These are phyloP conservation scores for Acanthurus leucopareius DNA, from an alignment of 2,797 vertebrate genomes.

Conservation along the genomic window DNA sequence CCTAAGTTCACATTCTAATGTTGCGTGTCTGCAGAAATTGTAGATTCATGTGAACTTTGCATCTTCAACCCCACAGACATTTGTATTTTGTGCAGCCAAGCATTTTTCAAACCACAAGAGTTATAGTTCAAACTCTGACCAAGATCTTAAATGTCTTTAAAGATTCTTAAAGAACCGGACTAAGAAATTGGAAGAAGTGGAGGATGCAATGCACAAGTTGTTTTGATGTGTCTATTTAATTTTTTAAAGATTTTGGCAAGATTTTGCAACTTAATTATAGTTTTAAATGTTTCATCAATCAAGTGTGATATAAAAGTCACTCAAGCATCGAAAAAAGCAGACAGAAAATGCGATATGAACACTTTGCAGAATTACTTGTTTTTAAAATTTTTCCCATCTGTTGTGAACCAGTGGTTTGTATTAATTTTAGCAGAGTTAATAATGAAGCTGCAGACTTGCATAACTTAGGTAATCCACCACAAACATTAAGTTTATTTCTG, in stretches of 20 bases:
- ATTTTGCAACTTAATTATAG: slow-evolving; percentile 1
- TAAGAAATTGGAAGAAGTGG: neutral
- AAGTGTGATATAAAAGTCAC: slow-evolving; percentile 19
- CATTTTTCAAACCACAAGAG: slow-evolving; percentile 12
- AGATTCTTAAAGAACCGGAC: neutral
- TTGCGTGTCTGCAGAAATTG: neutral
- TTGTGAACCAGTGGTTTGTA: slow-evolving; percentile 9
- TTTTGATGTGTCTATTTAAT: neutral
- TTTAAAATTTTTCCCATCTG: neutral
- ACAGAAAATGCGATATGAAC: slow-evolving; percentile 1
- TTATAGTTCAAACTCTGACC: slow-evolving; percentile 4
- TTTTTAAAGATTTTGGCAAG: neutral
- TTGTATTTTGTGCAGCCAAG: slow-evolving; percentile 48
- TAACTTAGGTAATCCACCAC: neutral
- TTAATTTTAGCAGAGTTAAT: slow-evolving; percentile 3
- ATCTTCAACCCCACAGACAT: neutral
- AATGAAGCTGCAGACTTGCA: neutral
- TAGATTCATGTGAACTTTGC: slow-evolving; percentile 10
- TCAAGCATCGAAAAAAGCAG: slow-evolving; percentile 36
- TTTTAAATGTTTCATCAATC: slow-evolving; percentile 21
- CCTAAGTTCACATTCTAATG: neutral
- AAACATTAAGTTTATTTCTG: neutral
- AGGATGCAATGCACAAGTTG: neutral
- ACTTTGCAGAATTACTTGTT: neutral
- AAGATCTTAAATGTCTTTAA: slow-evolving; percentile 1